These are phyloP conservation scores for Montifringilla adamsi DNA, from an alignment of 2,113 vertebrate species.

Conservation along the genomic window DNA sequence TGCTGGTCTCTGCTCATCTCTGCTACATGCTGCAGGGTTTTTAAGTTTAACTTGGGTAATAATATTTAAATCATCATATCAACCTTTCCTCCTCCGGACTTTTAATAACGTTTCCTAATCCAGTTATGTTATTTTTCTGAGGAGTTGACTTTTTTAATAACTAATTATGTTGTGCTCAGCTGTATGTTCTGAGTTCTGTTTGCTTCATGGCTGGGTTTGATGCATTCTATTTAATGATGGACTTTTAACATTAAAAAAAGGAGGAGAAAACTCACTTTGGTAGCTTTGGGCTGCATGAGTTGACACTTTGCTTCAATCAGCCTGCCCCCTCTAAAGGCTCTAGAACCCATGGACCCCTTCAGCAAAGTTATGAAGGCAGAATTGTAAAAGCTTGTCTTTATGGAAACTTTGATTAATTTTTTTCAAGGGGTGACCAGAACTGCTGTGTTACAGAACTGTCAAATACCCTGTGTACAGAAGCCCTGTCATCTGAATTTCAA, in stretches of 20 bases:
- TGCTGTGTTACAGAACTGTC: conserved; percentile 16
- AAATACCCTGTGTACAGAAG: neutral
- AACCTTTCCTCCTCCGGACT: neutral
- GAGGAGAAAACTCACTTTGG: neutral
- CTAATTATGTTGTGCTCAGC: neutral
- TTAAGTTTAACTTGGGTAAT: neutral
- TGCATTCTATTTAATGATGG: neutral
- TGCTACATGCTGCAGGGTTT: neutral
- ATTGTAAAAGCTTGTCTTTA: neutral
- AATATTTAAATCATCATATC: neutral
- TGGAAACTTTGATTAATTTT: conserved; percentile 19
- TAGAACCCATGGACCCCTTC: neutral
- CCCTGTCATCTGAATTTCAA: conserved; percentile 46
- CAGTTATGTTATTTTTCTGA: neutral
- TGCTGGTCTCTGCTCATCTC: neutral
- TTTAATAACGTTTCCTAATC: neutral
- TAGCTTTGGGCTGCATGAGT: neutral
- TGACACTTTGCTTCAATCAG: neutral
- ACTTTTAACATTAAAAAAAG: neutral
- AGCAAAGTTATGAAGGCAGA: neutral
- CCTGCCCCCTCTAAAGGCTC: neutral
- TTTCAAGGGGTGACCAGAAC: conserved; percentile 18
- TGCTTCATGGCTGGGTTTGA: neutral
- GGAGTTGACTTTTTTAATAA: neutral
- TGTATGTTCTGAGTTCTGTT: rapidly evolving